These are phyloP conservation scores for Chelidonichthys spinosus DNA, from an alignment of 2,797 vertebrate species.

Conservation along the genomic window DNA sequence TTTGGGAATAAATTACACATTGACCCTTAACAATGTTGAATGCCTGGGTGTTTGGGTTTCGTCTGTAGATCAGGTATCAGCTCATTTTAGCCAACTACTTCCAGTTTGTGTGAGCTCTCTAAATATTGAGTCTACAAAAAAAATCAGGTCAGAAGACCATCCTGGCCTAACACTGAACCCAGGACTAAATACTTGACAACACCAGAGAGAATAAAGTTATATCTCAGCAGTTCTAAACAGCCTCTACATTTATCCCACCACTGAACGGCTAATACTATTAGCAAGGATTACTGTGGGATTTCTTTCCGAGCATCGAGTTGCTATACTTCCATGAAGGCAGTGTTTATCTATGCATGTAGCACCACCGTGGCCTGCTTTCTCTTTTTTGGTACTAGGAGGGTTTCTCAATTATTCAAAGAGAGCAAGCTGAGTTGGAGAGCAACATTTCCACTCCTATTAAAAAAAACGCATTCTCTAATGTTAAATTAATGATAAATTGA, in stretches of 20 bases:
- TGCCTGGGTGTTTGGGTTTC: conserved; percentile 35
- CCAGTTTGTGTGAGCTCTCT: neutral
- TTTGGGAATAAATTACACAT: conserved; percentile 78
- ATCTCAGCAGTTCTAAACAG: neutral
- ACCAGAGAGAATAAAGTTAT: neutral
- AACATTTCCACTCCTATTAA: neutral
- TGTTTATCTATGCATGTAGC: conserved; percentile 14
- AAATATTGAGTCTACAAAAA: neutral
- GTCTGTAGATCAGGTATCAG: neutral
- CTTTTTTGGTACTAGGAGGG: conserved; percentile 2
- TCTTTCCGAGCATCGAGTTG: conserved; percentile 16
- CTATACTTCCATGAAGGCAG: conserved; percentile 16
- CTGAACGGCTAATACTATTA: conserved; percentile 24
- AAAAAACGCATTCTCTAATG: conserved; percentile 7
- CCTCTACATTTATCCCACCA: neutral
- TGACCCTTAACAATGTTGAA: conserved; percentile 48
- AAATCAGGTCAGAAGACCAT: neutral
- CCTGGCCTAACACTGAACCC: neutral
- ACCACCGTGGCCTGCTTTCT: neutral
- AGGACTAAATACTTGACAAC: conserved; percentile 5
- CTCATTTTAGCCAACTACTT: neutral
- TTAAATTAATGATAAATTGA: neutral
- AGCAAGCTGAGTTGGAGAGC: conserved; percentile 2
- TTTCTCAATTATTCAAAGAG: conserved; percentile 33
- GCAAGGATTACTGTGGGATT: conserved; percentile 41